Percentiles rank a stretch among this genome's conserved stretches.
Evolutionary conservation across 2,888 invertebrate genomes (phyloP).

Genomic region (Diarsia mendica): DNA sequence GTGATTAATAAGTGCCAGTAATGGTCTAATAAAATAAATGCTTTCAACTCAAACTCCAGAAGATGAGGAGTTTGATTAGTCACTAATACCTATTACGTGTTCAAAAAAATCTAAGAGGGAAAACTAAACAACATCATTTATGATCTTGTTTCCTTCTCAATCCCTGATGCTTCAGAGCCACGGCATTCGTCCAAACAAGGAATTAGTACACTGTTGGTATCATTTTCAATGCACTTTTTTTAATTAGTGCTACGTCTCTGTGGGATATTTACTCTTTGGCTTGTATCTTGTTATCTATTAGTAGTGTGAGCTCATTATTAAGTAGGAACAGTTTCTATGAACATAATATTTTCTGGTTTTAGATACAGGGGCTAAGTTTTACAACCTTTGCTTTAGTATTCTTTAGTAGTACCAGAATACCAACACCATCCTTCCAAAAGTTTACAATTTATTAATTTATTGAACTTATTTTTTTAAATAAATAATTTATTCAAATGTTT

Average conservation of each 20-base stretch:
- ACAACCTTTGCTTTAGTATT: neutral
- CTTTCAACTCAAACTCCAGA: no score
- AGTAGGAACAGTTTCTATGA: constrained; percentile 12
- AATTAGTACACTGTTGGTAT: neutral
- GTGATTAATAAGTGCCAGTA: no score
- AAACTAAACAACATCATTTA: neutral
- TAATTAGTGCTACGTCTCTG: constrained; percentile 4
- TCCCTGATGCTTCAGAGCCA: neutral
- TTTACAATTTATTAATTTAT: neutral
- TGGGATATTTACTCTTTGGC: constrained; percentile 8
- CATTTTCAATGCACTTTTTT: neutral
- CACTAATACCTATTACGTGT: no score
- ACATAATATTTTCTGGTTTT: constrained; percentile 6
- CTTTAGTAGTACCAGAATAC: neutral
- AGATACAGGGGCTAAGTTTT: neutral
- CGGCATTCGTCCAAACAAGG: neutral
- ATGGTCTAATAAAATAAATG: no score
- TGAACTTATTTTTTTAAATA: neutral
- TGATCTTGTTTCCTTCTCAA: neutral
- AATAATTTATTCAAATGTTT: neutral
- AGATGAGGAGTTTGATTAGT: no score
- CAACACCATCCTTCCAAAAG: neutral
- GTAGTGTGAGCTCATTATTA: constrained; percentile 15
- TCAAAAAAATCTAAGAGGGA: neutral
- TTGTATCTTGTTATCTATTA: constrained; percentile 25